Evolutionary conservation across 2,888 invertebrate species (phyloP).

Genomic region (Ischnura elegans): DNA sequence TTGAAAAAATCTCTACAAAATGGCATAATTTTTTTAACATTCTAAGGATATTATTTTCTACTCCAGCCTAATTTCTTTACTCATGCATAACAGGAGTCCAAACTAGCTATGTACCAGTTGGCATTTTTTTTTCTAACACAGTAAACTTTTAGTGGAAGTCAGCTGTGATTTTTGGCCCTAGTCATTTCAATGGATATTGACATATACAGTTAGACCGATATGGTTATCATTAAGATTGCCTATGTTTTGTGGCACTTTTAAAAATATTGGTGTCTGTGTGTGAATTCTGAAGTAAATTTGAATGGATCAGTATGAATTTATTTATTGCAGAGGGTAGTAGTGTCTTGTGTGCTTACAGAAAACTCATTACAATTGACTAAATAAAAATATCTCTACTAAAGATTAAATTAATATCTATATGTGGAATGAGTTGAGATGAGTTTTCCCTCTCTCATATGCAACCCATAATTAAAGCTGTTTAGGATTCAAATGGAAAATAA

Average conservation of each 20-base stretch:
- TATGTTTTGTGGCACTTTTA: background rate
- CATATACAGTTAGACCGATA: background rate
- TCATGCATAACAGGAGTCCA: too few species aligned
- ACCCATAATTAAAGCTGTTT: conserved; percentile 1
- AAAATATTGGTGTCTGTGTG: conserved; percentile 22
- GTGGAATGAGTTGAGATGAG: background rate
- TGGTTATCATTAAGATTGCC: conserved; percentile 24
- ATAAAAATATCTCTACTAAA: background rate
- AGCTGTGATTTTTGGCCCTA: conserved; percentile 27
- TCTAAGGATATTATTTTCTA: too few species aligned
- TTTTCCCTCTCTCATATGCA: conserved; percentile 17
- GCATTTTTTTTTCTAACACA: background rate
- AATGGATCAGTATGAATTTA: conserved; percentile 42
- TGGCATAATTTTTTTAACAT: too few species aligned
- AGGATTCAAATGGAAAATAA: background rate
- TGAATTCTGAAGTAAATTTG: conserved; percentile 32
- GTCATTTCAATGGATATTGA: conserved; percentile 47
- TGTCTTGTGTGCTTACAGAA: conserved; percentile 43
- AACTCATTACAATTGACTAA: conserved; percentile 13
- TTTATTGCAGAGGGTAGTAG: conserved; percentile 30
- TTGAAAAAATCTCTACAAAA: too few species aligned
- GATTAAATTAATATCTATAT: conserved; percentile 38
- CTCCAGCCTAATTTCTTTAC: too few species aligned
- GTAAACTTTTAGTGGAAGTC: background rate
- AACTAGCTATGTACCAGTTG: too few species aligned